phyloP scores from a whole-genome alignment of 2,888 invertebrate genomes.

The Hirudinaria manillensis region DNA sequence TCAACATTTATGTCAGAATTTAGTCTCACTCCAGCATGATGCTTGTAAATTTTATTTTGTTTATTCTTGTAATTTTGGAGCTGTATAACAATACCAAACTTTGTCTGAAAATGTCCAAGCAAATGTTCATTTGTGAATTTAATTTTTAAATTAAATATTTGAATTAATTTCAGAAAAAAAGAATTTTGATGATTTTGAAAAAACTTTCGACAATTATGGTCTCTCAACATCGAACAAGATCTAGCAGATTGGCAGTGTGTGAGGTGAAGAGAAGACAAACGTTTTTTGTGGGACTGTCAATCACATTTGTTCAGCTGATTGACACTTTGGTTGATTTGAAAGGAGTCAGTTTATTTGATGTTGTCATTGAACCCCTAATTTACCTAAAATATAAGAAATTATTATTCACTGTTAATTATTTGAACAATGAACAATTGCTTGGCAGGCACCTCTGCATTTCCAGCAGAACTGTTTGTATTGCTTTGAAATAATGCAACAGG shows the following conservation, averaged over 20 bases:
- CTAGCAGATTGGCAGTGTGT: not conserved
- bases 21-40: too few species aligned
- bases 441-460: constrained; percentile 39
- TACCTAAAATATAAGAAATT: too few species aligned
- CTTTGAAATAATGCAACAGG: not conserved
- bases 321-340: not conserved
- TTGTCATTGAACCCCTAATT: not conserved
- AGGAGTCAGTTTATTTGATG: not conserved
- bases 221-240: not conserved
- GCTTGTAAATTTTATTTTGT: too few species aligned
- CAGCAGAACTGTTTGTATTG: not conserved
- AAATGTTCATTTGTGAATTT: too few species aligned
- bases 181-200: not conserved
- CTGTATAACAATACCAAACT: too few species aligned
- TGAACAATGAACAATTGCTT: constrained; percentile 29
- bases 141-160: too few species aligned
- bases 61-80: too few species aligned
- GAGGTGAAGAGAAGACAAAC: not conserved
- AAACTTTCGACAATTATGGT: not conserved
- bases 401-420: not conserved
- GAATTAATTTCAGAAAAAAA: not conserved
- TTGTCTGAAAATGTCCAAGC: too few species aligned
- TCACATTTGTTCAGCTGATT: not conserved
- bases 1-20: too few species aligned
- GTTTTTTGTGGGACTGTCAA: not conserved